Base-by-base conservation (phyloP, 1,140 invertebrate genomes). In the Batillaria attramentaria region DNA sequence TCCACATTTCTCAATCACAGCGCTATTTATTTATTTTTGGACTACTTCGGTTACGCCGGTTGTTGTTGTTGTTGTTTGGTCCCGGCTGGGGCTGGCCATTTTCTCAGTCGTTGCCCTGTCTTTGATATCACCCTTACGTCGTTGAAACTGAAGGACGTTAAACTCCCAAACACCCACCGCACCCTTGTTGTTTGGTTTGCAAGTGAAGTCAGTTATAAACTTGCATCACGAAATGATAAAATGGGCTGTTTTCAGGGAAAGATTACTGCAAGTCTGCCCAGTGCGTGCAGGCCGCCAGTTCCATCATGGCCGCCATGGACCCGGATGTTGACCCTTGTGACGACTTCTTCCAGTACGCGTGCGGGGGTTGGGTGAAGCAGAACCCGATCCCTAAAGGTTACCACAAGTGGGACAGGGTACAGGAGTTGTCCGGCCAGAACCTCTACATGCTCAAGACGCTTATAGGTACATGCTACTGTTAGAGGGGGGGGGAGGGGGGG, bases 331-430 rank as follows among this genome's bases (percentile, higher is more conserved):
- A 91, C 65, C 93, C 93, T 4, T 94, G 93, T 83, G 86, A 92
- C 18, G 91, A 94, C 84, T 93, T 94, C 81, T 93, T 92, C 88
- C 86, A 92, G 60, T 94, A 92, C 84, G 90, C 93, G 8, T 94
- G 93, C 84, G 93, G 93, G 8, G 88, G 89, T 33, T 94, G 93
- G 92, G 85, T 93, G 13, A 80, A 86, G 70, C 81, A 86, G 16
- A 90, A 90, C 37, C 87, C 88, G 2, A 89, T 92, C 39, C 87
- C 89, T 24, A 82, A 84, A 28, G 87, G 87, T 6, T 86, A 86
- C 72, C 80, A 83, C 20, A 81, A 84, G 37, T 90, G 89, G 89
- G 86, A 89, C 78, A 62, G 86, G 28, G 84, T 87, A 50, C 87
- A 89, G 69, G 85, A 89, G 69, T 78, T 89, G n/a, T 84, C 86